Evolutionary conservation across 1,140 invertebrate genomes (phyloP), one percentile per base, ranked within the genome.

Genomic region (Drosophila neocordata): DNA sequence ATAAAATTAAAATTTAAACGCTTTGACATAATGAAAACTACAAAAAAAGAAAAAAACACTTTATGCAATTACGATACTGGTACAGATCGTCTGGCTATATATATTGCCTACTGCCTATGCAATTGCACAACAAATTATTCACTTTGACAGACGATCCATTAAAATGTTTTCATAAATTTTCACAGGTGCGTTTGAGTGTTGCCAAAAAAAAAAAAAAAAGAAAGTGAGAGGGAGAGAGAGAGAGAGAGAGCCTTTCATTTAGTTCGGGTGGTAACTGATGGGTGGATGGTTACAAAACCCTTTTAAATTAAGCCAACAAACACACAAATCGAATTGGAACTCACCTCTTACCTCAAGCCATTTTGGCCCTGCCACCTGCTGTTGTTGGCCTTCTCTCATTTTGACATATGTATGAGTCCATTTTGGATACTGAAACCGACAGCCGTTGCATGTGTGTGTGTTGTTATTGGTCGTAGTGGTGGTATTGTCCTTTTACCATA

Each of bases 151-250:
- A 66, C 69, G 68, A 80, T 84, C 81, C 81, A 84, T 84, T 84
- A 84, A 84, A 84, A 80, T 68, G 73, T 72, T 77, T 84, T 84
- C 81, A 84, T 81, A 84, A 87, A 81, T 84, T 84, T 68, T 71
- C 71, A 69, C 81, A 83, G 80, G 73, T 84, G 81, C 61, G 61
- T 67, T 61, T 73, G 55, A 65, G 22, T 31, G 65, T 6, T 61
- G 27, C 63, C 9, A 11, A 48, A 48, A 20, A 4, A 24, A 2
- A 24, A 24, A 24, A 24, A n/a, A 1, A 55, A 5, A 34, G n/a
- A 44, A 7, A 48, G 52, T 9, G 24, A 55, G 13, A 18, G 27
- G 1, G 53, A 34, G 13, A 56, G 4, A 35, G 53, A 27, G 4
- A 27, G 24, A 20, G 20, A 8, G 15, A 51, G 15, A 51, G 20